Percentiles rank a stretch among this genome's conserved stretches.
phyloP scores from a whole-genome alignment of 37 sponge, comb jelly and placozoan genomes.

The Agelas oroides region DNA sequence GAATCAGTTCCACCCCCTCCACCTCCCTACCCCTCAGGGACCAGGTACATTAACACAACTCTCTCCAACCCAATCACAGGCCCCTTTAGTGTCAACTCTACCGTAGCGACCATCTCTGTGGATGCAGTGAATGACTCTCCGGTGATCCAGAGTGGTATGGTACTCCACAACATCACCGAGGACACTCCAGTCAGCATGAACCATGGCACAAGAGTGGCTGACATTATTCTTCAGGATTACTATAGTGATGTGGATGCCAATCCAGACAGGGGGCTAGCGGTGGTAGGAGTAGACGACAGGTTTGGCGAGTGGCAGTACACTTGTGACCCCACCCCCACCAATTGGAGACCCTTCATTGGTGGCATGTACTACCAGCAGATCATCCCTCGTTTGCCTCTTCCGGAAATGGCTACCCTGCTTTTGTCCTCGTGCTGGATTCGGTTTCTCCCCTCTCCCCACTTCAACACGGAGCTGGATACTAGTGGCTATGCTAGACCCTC shows the following conservation, averaged over 20 bases:
- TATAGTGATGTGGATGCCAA: conserved; percentile 77
- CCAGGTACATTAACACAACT: conserved; percentile 35
- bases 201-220: conserved; percentile 76
- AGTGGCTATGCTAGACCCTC: conserved; percentile 49
- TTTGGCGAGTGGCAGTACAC: conserved; percentile 88
- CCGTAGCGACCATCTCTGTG: conserved; percentile 51
- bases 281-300: conserved; percentile 76
- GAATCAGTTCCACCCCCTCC: background rate
- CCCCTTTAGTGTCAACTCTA: conserved; percentile 74
- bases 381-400: conserved; percentile 71
- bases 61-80: conserved; percentile 61
- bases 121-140: conserved; percentile 93
- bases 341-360: conserved; percentile 86
- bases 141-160: conserved; percentile 53
- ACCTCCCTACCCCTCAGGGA: conserved; percentile 48
- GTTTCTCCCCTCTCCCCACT: conserved; percentile 74
- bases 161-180: conserved; percentile 58
- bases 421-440: conserved; percentile 74
- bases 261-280: conserved; percentile 73
- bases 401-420: conserved; percentile 84
- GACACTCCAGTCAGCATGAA: conserved; percentile 49
- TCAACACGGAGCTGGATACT: conserved; percentile 81
- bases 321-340: conserved; percentile 41
- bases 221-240: conserved; percentile 63
- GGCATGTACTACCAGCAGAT: conserved; percentile 64